phyloP scores from a whole-genome alignment of 1,140 invertebrate genomes.

The Drosophila pseudoananassae region DNA sequence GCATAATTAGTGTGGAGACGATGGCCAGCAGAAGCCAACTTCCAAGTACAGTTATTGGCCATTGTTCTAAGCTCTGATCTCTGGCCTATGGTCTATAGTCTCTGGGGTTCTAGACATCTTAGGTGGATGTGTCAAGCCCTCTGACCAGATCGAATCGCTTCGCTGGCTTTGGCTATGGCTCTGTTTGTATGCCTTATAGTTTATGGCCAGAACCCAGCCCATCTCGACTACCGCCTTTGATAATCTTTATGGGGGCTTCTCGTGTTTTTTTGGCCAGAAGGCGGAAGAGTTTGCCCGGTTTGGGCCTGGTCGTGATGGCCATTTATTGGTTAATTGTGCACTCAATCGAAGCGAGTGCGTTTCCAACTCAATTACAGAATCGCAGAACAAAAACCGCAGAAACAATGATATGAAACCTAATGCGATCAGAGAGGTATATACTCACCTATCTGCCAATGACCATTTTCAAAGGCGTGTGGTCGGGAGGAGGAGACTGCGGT shows the following conservation, averaged over 20 bases:
- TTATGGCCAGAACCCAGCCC: slow-evolving; percentile 41
- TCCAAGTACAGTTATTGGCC: slow-evolving; percentile 74
- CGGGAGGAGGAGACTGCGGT: not conserved
- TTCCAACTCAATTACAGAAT: slow-evolving; percentile 14
- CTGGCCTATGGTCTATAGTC: not conserved
- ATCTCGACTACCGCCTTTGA: slow-evolving; percentile 59
- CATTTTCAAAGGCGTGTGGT: slow-evolving; percentile 34
- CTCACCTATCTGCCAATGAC: slow-evolving; percentile 38
- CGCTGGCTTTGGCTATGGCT: slow-evolving; percentile 59
- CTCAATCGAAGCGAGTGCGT: slow-evolving; percentile 60
- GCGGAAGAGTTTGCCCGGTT: slow-evolving; percentile 56
- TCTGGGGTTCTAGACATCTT: slow-evolving; percentile 7
- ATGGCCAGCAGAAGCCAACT: slow-evolving; percentile 17
- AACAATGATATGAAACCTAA: slow-evolving; percentile 52
- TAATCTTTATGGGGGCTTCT: slow-evolving; percentile 55
- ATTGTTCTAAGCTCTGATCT: slow-evolving; percentile 54
- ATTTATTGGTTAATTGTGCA: slow-evolving; percentile 61
- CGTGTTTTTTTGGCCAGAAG: slow-evolving; percentile 32
- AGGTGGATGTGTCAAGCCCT: slow-evolving; percentile 51
- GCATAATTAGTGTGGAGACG: slow-evolving; percentile 61
- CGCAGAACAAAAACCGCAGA: slow-evolving; percentile 13
- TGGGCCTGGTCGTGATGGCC: slow-evolving; percentile 1
- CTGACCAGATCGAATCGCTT: slow-evolving; percentile 61
- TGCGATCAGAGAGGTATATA: slow-evolving; percentile 13
- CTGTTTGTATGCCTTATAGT: slow-evolving; percentile 27